Evolutionary conservation across 2,888 invertebrate species (phyloP), one percentile per base, ranked within the genome.

Genomic region (Heliconius ethilla): DNA sequence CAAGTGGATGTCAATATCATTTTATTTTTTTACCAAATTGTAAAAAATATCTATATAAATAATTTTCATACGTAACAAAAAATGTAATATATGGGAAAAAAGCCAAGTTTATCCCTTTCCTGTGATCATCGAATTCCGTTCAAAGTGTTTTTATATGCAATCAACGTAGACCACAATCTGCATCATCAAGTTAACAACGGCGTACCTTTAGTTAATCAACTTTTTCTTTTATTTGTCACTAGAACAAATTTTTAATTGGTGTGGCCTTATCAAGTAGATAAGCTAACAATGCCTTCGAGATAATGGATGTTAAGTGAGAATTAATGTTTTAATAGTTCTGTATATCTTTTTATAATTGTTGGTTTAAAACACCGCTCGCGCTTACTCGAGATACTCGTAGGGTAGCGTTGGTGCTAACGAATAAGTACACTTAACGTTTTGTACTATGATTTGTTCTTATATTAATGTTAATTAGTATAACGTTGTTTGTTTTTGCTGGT

Each of bases 211-310:
- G 78, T 70, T 76, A 51, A 77, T 79, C 81, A 72, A 62, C 74
- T 55, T 70, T 80, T 73, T 80, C 78, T 81, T 85, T 80, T 83
- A 84, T 84, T 88, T 86, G 84, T 85, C 82, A 83, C 84, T 83
- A 82, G 84, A 85, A 89, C 89, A 82, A 89, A 91, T 90, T 90
- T 92, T 91, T 90, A 92, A 92, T 92, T 92, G 91, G 89, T 84
- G 78, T 77, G 84, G 80, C 81, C 83, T 87, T 89, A 90, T 90
- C 89, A 85, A 70, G 69, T 76, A 82, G 89, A 90, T 91, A 91
- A 90, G 87, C 86, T 85, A 88, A 92, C 92, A 92, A 90, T 89
- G 85, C 88, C 83, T 80, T 82, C 82, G 65, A 85, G 82, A 88
- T 90, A 91, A 88, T 85, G 78, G 80, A 75, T 78, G 82, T 85